A percentile compares a stretch with the other conserved stretches of the same genome.
phyloP scores from a whole-genome alignment of 2,888 invertebrate genomes.

The Sicus ferrugineus region DNA sequence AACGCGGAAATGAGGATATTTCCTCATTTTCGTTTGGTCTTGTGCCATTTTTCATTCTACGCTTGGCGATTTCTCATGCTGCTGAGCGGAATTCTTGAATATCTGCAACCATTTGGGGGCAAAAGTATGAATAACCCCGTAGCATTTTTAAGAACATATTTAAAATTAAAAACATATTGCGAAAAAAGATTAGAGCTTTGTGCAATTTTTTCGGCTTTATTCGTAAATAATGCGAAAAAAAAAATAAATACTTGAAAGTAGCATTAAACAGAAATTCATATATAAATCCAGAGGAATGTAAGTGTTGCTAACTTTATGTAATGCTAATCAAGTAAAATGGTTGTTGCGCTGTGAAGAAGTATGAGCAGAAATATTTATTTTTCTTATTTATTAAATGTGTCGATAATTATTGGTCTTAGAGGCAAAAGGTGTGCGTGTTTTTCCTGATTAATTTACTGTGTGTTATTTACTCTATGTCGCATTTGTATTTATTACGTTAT shows the following conservation, averaged over 20 bases:
- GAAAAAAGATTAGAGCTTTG: too few relatives aligned
- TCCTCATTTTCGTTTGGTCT: too few relatives aligned
- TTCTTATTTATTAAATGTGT: neutral
- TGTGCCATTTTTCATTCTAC: too few relatives aligned
- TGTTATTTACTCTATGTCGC: constrained; percentile 39
- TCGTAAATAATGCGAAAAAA: neutral
- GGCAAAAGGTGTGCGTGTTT: constrained; percentile 13
- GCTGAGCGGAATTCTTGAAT: too few relatives aligned
- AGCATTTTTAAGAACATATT: too few relatives aligned
- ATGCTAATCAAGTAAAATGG: constrained; percentile 25
- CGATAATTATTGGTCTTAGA: neutral
- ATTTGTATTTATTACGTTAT: constrained; percentile 38
- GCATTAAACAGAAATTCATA: neutral
- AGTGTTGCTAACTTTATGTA: neutral
- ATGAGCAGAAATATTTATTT: neutral
- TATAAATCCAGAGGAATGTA: neutral
- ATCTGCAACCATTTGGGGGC: too few relatives aligned
- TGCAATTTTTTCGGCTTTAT: too few relatives aligned
- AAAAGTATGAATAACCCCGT: too few relatives aligned
- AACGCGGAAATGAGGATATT: too few relatives aligned
- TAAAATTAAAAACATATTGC: too few relatives aligned
- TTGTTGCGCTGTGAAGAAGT: constrained; percentile 18
- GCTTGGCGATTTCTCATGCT: too few relatives aligned
- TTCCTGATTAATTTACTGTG: constrained; percentile 40
- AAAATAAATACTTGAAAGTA: neutral